Conservation (phyloP, 2,797 vertebrate species). For the Picus viridis region DNA sequence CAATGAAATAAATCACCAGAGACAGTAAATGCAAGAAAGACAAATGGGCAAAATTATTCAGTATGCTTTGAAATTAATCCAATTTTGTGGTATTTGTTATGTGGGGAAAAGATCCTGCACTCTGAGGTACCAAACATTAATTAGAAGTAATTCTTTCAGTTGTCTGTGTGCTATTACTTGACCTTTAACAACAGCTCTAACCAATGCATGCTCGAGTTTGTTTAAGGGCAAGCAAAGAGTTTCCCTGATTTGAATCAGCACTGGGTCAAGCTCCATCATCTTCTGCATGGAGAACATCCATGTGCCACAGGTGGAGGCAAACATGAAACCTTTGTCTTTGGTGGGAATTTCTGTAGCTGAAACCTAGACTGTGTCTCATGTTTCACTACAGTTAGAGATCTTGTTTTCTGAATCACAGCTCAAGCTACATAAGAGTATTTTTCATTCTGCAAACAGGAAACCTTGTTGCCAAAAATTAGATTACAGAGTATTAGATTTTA, state of each 20-base stretch:
- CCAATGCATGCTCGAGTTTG: not conserved
- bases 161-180: not conserved
- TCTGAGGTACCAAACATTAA: not conserved
- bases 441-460: not conserved
- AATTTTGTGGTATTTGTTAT: not conserved
- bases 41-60: not conserved
- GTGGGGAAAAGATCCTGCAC: not conserved
- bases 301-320: not conserved
- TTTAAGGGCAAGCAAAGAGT: not conserved
- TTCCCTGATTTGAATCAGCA: not conserved
- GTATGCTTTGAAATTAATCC: not conserved
- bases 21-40: not conserved
- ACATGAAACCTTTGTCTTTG: not conserved
- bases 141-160: not conserved
- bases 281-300: not conserved
- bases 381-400: not conserved
- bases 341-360: not conserved
- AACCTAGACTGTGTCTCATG: not conserved
- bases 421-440: not conserved
- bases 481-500: not conserved
- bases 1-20: constrained; percentile 4
- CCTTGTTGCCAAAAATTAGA: not conserved
- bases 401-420: not conserved
- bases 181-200: not conserved
- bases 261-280: not conserved